These are phyloP conservation scores for Zootermopsis nevadensis DNA, from an alignment of 2,888 invertebrate genomes.

Conservation along the genomic window DNA sequence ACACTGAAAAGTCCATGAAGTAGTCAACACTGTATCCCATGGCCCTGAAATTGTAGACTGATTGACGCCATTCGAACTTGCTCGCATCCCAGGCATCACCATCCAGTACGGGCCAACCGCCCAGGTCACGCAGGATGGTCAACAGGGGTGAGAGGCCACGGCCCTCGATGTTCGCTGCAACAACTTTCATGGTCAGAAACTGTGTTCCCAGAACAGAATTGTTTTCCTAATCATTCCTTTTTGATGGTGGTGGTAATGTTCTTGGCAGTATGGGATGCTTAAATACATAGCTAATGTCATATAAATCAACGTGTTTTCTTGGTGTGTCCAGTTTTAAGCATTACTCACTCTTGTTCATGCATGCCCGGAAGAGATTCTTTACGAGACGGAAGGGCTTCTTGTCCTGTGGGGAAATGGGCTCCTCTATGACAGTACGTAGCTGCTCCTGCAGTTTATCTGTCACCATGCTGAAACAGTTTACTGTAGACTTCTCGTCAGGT, in stretches of 20 bases:
- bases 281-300: no score
- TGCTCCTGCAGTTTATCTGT: conserved; percentile 81
- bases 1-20: conserved; percentile 89
- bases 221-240: no score
- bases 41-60: conserved; percentile 83
- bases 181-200: background rate
- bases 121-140: conserved; percentile 78
- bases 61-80: conserved; percentile 83
- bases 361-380: conserved; percentile 85
- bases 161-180: conserved; percentile 81
- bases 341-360: conserved; percentile 87
- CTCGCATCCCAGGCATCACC: conserved; percentile 78
- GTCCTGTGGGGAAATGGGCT: conserved; percentile 68
- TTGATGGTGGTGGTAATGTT: no score
- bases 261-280: no score
- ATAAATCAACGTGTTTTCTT: no score
- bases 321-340: background rate
- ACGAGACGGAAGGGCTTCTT: conserved; percentile 80
- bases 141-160: conserved; percentile 80
- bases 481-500: conserved; percentile 84
- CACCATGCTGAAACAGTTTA: conserved; percentile 75
- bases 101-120: conserved; percentile 94
- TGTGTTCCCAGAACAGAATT: no score
- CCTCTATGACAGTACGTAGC: conserved; percentile 76
- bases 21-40: conserved; percentile 90